phyloP scores from a whole-genome alignment of 2,797 vertebrate genomes.

The Pachyuromys duprasi region DNA sequence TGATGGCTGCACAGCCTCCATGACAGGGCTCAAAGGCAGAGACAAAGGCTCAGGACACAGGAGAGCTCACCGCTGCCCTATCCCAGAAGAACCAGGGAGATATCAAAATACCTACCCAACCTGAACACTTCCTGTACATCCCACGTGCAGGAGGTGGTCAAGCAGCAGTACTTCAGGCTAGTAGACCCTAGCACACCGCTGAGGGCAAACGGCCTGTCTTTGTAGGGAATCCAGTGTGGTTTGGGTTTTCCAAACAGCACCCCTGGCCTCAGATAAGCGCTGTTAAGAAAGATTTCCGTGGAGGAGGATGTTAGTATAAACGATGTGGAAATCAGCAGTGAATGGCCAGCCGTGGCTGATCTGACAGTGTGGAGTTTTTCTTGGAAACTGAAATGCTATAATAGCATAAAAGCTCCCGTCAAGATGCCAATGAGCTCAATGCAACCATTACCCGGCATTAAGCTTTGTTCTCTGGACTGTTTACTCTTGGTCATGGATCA shows the following conservation, averaged over 20 bases:
- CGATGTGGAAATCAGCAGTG: neutral
- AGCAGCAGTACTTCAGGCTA: neutral
- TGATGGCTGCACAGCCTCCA: neutral
- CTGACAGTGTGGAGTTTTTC: neutral
- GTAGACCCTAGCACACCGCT: neutral
- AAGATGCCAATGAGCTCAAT: neutral
- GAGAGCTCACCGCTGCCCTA: neutral
- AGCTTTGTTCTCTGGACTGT: neutral
- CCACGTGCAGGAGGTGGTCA: neutral
- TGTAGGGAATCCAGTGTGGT: neutral
- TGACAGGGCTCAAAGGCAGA: neutral
- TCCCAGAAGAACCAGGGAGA: neutral
- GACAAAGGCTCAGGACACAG: neutral
- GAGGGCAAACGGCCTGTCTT: neutral
- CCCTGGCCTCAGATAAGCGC: neutral
- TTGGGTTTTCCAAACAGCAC: neutral
- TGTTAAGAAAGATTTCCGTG: neutral
- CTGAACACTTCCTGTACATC: neutral
- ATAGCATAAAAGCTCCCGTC: neutral
- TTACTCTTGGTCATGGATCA: neutral
- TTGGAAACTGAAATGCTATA: slow-evolving; percentile 6
- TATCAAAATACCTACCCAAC: neutral
- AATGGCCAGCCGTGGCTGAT: neutral
- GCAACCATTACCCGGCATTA: neutral
- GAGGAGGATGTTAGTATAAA: neutral